phyloP scores from a whole-genome alignment of 2,888 invertebrate genomes.

The Argynnis bischoffii region DNA sequence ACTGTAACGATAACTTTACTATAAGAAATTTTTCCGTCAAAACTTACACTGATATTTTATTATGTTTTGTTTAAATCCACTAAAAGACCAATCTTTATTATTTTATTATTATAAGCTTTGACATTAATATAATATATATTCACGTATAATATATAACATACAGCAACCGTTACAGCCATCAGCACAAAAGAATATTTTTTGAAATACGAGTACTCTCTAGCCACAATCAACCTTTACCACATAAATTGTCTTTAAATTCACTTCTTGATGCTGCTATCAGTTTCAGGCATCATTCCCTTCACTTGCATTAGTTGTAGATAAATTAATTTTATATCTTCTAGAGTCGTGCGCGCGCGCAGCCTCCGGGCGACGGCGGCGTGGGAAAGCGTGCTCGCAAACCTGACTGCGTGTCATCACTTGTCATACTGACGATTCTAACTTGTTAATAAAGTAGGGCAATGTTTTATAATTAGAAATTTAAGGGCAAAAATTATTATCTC shows the following conservation, averaged over 20 bases:
- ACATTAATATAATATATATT: too few relatives aligned
- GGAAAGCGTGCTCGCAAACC: slow-evolving; percentile 56
- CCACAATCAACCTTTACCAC: slow-evolving; percentile 19
- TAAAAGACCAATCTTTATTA: too few relatives aligned
- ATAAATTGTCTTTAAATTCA: slow-evolving; percentile 34
- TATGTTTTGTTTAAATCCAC: too few relatives aligned
- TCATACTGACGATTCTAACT: slow-evolving; percentile 38
- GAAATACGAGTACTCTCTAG: slow-evolving; percentile 13
- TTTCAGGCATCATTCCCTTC: slow-evolving; percentile 35
- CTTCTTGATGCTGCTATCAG: slow-evolving; percentile 33
- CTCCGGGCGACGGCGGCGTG: slow-evolving; percentile 77
- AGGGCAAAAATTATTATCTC: not conserved
- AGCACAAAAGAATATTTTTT: not conserved
- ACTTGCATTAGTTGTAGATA: slow-evolving; percentile 70
- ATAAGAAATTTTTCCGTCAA: too few relatives aligned
- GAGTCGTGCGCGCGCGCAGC: slow-evolving; percentile 74
- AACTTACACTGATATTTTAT: too few relatives aligned
- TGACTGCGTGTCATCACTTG: slow-evolving; percentile 41
- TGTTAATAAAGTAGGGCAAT: slow-evolving; percentile 31
- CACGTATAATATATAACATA: too few relatives aligned
- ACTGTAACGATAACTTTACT: too few relatives aligned
- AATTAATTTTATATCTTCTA: slow-evolving; percentile 79
- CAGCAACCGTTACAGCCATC: not conserved
- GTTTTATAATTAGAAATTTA: slow-evolving; percentile 13
- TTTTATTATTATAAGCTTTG: too few relatives aligned